Base-by-base conservation (phyloP, 2,888 invertebrate genomes). In the Dynastes grantii region DNA sequence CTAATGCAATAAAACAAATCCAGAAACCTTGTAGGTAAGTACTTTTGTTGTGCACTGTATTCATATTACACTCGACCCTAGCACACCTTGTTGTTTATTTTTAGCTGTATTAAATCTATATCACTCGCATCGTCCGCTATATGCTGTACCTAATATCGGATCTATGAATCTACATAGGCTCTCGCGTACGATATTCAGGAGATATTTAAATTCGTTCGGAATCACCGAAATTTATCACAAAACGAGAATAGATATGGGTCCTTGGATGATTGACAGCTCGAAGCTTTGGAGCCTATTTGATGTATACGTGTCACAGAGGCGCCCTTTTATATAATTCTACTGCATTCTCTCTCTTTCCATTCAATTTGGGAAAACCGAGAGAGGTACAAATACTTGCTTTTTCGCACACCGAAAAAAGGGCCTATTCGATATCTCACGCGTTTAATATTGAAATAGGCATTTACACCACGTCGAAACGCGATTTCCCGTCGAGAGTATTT, bases 171-270 rank as follows among this genome's bases (percentile, higher is more conserved):
- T 45, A 45, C 45, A 45, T 8, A 45, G 45, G 11, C 45, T 45
- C 45, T 45, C 45, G 45, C 45, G 45, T 45, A 45, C 11, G 13
- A 49, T 70, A 53, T 27, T 29, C 53, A 51, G 13, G 13, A 53
- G 29, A 32, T 53, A 70, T 70, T 70, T 51, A 53, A 29, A 70
- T 70, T 70, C 51, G 51, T 32, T 53, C 40, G 73, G 37, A 73
- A 73, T 73, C 55, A 9, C 58, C 22, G 73, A 40, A 40, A 73
- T 73, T 73, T 73, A 73, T 73, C 73, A 70, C 51, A 61, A 58
- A 67, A 49, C 40, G 63, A n/a, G 63, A 68, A 49, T 11, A 49
- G 73, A 73, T 73, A 73, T 58, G 73, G 73, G 73, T 73, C 40
- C 22, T 58, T 16, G 22, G 58, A 58, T 73, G 73, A 73, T 73